phyloP scores from a whole-genome alignment of 2,797 vertebrate genomes.

The Antrozous pallidus region DNA sequence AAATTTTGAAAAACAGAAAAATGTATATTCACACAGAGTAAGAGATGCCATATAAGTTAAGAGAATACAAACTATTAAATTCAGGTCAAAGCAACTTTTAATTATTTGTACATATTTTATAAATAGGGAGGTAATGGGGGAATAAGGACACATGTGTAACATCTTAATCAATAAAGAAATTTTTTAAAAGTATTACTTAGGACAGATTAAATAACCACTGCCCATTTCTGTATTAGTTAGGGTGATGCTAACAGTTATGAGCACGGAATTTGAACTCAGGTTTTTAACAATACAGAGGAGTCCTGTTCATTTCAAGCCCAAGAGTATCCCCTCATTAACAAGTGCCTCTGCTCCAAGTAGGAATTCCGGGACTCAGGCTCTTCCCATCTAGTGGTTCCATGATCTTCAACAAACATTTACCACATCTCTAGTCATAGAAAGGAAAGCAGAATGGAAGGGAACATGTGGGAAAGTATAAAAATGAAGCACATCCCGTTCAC shows the following conservation, averaged over 20 bases:
- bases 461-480: neutral
- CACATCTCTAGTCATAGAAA: neutral
- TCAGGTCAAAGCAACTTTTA: neutral
- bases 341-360: neutral
- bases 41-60: neutral
- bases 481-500: neutral
- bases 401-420: neutral
- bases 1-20: neutral
- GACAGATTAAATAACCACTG: neutral
- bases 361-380: neutral
- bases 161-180: too few species aligned
- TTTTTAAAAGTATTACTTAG: neutral
- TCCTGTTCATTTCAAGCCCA: too few species aligned
- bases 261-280: neutral
- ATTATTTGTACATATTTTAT: neutral
- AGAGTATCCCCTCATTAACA: neutral
- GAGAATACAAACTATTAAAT: neutral
- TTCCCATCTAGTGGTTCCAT: neutral
- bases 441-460: neutral
- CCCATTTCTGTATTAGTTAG: neutral
- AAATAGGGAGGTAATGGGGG: neutral
- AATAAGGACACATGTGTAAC: too few species aligned
- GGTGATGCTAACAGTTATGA: neutral
- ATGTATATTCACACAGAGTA: neutral
- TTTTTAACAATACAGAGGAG: neutral